A percentile compares a stretch with the other conserved stretches of the same genome.
Conservation (phyloP, 2,888 invertebrate species). For the Conops quadrifasciatus region DNA sequence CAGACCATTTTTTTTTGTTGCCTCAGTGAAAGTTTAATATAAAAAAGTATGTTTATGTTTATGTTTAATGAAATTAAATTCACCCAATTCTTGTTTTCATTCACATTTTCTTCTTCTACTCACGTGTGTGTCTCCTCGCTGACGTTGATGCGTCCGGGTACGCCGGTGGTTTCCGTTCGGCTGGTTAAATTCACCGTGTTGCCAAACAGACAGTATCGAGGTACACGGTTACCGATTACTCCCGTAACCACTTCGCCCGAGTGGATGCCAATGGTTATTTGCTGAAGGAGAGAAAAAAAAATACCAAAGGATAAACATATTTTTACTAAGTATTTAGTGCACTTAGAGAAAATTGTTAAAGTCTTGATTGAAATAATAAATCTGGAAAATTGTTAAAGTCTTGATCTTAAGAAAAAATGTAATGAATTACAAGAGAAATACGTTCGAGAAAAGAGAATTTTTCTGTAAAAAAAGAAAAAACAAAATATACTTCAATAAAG, state of each 20-base stretch:
- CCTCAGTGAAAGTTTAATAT: background rate
- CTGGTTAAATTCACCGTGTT: constrained; percentile 95
- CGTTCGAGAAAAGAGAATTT: too few relatives aligned
- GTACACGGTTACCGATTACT: constrained; percentile 94
- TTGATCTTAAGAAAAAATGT: too few relatives aligned
- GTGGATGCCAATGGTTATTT: constrained; percentile 93
- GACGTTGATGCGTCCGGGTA: constrained; percentile 87
- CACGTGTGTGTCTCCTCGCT: constrained; percentile 92
- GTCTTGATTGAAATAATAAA: too few relatives aligned
- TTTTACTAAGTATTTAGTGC: too few relatives aligned
- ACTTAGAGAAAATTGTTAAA: too few relatives aligned
- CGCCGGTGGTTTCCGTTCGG: constrained; percentile 91
- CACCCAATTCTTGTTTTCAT: background rate
- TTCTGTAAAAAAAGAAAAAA: too few relatives aligned
- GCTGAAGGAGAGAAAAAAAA: constrained; percentile 67
- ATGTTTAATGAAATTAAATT: constrained; percentile 3
- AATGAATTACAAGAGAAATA: too few relatives aligned
- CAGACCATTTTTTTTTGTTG: background rate
- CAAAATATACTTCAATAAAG: background rate
- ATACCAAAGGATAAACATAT: background rate
- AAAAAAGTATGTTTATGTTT: background rate
- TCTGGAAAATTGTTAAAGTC: too few relatives aligned
- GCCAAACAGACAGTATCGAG: constrained; percentile 90
- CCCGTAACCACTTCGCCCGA: constrained; percentile 95
- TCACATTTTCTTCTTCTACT: constrained; percentile 49